Percentiles rank a stretch among this genome's conserved stretches.
Evolutionary conservation across 1,140 invertebrate species (phyloP).

Genomic region (Goniozus legneri): DNA sequence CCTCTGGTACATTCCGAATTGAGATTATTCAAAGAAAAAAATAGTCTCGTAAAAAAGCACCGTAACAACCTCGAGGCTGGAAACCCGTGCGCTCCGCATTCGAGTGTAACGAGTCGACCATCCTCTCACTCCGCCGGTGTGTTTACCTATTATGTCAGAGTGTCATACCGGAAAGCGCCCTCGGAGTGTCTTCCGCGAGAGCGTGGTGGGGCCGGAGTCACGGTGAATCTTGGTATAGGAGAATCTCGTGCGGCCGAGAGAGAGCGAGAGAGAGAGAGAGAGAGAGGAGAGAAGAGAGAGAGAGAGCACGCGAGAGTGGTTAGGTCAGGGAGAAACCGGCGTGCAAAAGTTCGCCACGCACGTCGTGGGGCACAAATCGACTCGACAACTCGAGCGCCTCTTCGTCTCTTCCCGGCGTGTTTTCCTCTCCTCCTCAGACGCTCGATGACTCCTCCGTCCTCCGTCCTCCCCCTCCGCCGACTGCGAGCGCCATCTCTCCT

Average conservation of each 20-base stretch:
- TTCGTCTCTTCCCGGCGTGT: conserved; percentile 16
- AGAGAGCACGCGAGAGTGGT: conserved; percentile 40
- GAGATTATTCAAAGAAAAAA: too few relatives aligned
- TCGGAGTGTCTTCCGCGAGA: not conserved
- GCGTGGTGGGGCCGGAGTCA: not conserved
- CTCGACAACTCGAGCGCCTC: conserved; percentile 29
- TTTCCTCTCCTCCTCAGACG: too few relatives aligned
- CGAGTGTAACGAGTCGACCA: conserved; percentile 19
- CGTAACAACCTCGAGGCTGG: too few relatives aligned
- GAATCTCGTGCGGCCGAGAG: conserved; percentile 8
- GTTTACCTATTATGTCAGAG: conserved; percentile 5
- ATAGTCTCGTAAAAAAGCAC: too few relatives aligned
- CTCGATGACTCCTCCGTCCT: conserved; percentile 16
- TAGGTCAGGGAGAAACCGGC: conserved; percentile 47
- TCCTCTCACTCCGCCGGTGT: not conserved
- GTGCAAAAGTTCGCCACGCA: conserved; percentile 43
- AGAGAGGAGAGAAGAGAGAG: conserved; percentile 12
- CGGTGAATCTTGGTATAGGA: conserved; percentile 3
- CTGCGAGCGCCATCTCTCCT: conserved; percentile 1
- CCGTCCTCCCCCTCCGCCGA: conserved; percentile 1
- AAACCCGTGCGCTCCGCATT: too few relatives aligned
- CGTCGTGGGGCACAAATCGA: conserved; percentile 37
- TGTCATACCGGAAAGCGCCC: conserved; percentile 19
- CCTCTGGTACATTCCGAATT: too few relatives aligned
- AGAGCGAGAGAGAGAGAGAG: not conserved